A percentile compares a stretch with the other conserved stretches of the same genome.
These are phyloP conservation scores for Eurystomus gularis DNA, from an alignment of 2,113 vertebrate genomes.

Conservation along the genomic window DNA sequence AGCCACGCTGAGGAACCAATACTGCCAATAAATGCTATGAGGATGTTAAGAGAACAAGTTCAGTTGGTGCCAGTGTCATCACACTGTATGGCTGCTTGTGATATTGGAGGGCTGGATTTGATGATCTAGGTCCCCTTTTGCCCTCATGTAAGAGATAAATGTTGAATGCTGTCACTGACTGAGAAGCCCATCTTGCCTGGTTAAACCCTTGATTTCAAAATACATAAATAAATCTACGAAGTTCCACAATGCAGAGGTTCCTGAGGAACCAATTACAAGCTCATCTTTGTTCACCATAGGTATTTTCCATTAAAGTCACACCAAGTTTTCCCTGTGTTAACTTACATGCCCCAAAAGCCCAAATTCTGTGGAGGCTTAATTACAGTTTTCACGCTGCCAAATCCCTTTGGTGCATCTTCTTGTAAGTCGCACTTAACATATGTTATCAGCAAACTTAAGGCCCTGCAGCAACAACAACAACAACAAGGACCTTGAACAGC, in stretches of 20 bases:
- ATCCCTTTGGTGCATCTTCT: conserved; percentile 15
- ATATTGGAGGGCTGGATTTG: background rate
- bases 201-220: background rate
- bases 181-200: background rate
- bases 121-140: background rate
- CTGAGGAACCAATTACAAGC: background rate
- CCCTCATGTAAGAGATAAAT: background rate
- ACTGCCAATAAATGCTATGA: background rate
- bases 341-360: conserved; percentile 29
- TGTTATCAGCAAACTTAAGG: conserved; percentile 37
- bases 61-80: background rate
- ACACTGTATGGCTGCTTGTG: background rate
- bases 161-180: background rate
- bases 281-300: background rate
- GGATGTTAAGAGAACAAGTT: background rate
- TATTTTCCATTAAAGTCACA: conserved; percentile 20
- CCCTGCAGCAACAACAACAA: background rate
- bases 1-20: background rate
- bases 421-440: background rate
- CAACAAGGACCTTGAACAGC: background rate
- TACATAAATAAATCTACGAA: background rate
- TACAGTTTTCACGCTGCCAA: conserved; percentile 32
- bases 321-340: conserved; percentile 10
- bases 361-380: conserved; percentile 38
- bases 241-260: background rate